Base-by-base conservation (phyloP, 2,797 vertebrate species). In the Spatula clypeata region DNA sequence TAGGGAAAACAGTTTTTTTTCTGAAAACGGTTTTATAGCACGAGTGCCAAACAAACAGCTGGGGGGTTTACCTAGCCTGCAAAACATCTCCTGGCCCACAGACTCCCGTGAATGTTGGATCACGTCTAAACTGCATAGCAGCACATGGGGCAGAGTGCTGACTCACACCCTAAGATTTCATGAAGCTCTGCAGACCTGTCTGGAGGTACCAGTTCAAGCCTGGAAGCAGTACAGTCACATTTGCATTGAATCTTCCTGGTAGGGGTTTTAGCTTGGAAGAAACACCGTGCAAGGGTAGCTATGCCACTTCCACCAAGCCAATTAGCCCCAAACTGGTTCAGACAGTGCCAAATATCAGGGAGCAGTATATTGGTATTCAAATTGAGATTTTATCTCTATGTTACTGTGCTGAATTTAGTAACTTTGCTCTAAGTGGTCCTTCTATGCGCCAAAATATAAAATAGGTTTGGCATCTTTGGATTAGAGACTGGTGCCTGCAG, bases 391-490 rank as follows among this genome's bases (percentile, higher is more conserved):
- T 96, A 92, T 89, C 90, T 93, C 5, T 49, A 53, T 47, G 1
- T 79, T 94, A 90, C 60, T 67, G 45, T 70, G 94, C 47, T 92
- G 88, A 90, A 94, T 87, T 88, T 88, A 95, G 76, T 81, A 95
- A 61, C 70, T 70, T 86, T 81, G 55, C 70, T 86, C 15, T 64
- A 95, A 88, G 66, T 81, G 83, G 79, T 67, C 84, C 26, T 94
- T 93, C 62, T 90, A 75, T 72, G 61, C 1, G 18, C 54, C 92
- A 92, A 60, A 84, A 86, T 54, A 69, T 40, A 66, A 88, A 93
- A 47, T 6, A 92, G 54, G 81, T 64, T 67, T 90, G 92, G 73
- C 80, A 93, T 70, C n/a, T 73, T 55, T 60, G 9, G 27, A 49
- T 65, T 88, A 79, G 0, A 95, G 74, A 83, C 31, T 42, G 26